Evolutionary conservation across 2,888 invertebrate species (phyloP).

Genomic region (Eristalis tenax): DNA sequence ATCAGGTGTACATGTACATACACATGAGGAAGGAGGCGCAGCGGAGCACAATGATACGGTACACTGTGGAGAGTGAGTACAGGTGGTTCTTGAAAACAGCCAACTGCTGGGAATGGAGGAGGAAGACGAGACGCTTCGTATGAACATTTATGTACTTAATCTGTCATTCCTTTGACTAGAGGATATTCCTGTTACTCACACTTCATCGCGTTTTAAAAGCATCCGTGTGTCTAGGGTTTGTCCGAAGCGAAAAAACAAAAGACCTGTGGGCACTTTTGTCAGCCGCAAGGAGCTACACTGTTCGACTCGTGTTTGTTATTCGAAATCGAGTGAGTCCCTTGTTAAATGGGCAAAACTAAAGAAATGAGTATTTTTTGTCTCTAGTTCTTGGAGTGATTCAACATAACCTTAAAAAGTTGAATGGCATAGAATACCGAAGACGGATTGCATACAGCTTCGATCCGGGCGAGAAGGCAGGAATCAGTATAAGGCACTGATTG

Average conservation of each 20-base stretch:
- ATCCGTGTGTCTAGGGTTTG: neutral
- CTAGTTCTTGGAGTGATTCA: too few relatives aligned
- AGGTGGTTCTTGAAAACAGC: conserved; percentile 16
- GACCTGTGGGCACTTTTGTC: neutral
- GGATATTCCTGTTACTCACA: neutral
- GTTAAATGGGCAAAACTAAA: too few relatives aligned
- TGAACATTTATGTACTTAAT: neutral
- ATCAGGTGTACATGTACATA: conserved; percentile 47
- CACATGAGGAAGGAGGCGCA: neutral
- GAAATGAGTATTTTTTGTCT: too few relatives aligned
- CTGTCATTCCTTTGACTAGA: conserved; percentile 3
- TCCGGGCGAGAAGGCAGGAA: too few relatives aligned
- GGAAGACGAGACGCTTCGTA: neutral
- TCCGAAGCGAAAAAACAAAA: neutral
- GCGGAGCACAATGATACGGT: neutral
- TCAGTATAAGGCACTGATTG: too few relatives aligned
- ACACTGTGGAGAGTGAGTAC: conserved; percentile 6
- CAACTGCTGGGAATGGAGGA: neutral
- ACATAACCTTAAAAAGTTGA: too few relatives aligned
- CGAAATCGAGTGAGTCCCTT: neutral
- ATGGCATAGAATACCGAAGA: too few relatives aligned
- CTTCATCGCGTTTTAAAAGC: neutral
- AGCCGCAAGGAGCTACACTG: neutral
- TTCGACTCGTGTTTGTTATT: neutral
- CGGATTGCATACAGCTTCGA: too few relatives aligned